Conservation (phyloP, 2,888 invertebrate genomes). For the Epinotia brunnichana region DNA sequence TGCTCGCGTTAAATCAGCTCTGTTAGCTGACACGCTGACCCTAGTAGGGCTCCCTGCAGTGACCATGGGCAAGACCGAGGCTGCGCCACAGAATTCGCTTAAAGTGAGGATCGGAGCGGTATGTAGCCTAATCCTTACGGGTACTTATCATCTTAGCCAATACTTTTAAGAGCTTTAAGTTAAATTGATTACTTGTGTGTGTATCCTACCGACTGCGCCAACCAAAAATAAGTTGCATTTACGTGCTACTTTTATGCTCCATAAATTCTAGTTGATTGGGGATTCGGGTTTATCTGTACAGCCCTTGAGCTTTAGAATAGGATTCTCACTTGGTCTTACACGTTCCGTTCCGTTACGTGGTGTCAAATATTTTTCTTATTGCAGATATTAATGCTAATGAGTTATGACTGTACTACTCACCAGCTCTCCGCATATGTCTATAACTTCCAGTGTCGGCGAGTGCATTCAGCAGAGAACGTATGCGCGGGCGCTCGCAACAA, state of each 20-base stretch:
- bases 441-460: slow-evolving; percentile 85
- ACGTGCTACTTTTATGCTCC: too few relatives aligned
- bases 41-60: slow-evolving; percentile 93
- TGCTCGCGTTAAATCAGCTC: slow-evolving; percentile 95
- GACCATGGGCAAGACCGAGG: slow-evolving; percentile 83
- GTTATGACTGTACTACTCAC: too few relatives aligned
- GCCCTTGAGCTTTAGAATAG: too few relatives aligned
- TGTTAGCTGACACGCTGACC: slow-evolving; percentile 95
- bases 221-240: too few relatives aligned
- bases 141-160: too few relatives aligned
- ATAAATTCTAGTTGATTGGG: too few relatives aligned
- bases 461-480: slow-evolving; percentile 89
- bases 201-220: background rate
- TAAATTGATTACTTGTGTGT: too few relatives aligned
- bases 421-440: background rate
- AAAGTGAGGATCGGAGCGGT: slow-evolving; percentile 80
- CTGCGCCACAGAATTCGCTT: slow-evolving; percentile 64
- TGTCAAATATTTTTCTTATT: too few relatives aligned
- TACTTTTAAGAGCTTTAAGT: background rate
- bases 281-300: too few relatives aligned
- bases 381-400: too few relatives aligned
- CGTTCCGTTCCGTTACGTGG: too few relatives aligned
- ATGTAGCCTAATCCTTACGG: slow-evolving; percentile 48
- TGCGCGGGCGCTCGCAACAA: slow-evolving; percentile 68
- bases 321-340: too few relatives aligned